Conservation (phyloP, 2,797 vertebrate species). For the Calcarius lapponicus region DNA sequence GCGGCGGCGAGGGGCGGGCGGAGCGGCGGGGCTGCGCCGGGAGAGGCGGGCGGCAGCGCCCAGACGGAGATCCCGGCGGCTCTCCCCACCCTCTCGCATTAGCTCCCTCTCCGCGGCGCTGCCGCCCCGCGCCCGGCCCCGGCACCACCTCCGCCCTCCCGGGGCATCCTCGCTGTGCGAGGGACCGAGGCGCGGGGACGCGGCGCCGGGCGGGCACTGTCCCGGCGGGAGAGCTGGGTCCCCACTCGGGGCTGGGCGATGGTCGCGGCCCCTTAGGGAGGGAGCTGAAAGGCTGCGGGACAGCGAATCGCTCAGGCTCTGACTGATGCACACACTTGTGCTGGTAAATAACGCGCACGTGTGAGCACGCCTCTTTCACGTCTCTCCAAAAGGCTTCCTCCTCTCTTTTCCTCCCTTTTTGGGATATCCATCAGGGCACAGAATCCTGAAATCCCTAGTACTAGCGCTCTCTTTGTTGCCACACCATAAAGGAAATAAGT, state of each 20-base stretch:
- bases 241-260: background rate
- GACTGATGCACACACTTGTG: background rate
- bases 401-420: background rate
- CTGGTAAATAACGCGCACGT: background rate
- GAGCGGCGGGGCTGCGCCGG: background rate
- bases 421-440: background rate
- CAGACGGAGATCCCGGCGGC: slow-evolving; percentile 24
- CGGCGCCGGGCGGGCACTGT: background rate
- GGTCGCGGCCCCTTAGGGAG: background rate
- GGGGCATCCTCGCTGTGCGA: background rate
- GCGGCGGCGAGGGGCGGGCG: background rate
- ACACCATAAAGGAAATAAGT: background rate
- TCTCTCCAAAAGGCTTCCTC: background rate
- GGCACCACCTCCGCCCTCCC: background rate
- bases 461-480: background rate
- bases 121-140: background rate
- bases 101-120: background rate
- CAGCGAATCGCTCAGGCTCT: background rate
- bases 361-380: fast-evolving
- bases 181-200: fast-evolving
- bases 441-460: background rate
- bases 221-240: background rate
- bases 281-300: background rate
- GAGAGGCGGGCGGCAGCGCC: slow-evolving; percentile 17
- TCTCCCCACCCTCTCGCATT: background rate